Evolutionary conservation across 2,113 vertebrate genomes (phyloP).

Genomic region (Scophthalmus maximus): DNA sequence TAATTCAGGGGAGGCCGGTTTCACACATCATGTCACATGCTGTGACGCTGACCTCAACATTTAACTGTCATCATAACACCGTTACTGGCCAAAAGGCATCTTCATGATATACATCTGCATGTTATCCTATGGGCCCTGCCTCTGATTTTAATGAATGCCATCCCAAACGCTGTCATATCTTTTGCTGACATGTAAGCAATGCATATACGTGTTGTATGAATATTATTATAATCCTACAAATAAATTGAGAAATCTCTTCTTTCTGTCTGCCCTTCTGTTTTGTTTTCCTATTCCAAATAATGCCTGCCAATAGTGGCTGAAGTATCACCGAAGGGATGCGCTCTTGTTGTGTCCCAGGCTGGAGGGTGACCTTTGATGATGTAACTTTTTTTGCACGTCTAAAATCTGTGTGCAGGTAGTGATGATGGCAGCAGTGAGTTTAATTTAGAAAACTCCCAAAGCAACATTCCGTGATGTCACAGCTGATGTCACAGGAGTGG

Average conservation of each 20-base stretch:
- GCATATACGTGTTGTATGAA: no score
- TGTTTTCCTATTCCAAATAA: not conserved
- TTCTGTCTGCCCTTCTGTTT: not conserved
- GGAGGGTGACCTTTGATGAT: no score
- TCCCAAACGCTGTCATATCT: not conserved
- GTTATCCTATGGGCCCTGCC: not conserved
- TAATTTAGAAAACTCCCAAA: no score
- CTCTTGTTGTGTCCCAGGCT: no score
- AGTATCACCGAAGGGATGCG: no score
- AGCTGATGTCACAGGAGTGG: not conserved
- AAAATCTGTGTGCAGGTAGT: no score
- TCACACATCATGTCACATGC: conserved; percentile 57
- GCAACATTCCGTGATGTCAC: not conserved
- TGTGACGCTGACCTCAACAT: conserved; percentile 2
- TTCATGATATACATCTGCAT: not conserved
- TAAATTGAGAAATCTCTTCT: not conserved
- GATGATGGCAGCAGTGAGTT: no score
- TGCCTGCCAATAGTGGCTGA: no score
- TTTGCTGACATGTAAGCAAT: not conserved
- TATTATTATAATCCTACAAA: not conserved
- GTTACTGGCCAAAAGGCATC: not conserved
- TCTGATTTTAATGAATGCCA: not conserved
- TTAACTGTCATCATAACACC: conserved; percentile 5
- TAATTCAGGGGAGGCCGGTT: conserved; percentile 50
- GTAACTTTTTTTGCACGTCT: no score